These are phyloP conservation scores for Calephelis perditalis DNA, from an alignment of 2,888 invertebrate species.

Conservation along the genomic window DNA sequence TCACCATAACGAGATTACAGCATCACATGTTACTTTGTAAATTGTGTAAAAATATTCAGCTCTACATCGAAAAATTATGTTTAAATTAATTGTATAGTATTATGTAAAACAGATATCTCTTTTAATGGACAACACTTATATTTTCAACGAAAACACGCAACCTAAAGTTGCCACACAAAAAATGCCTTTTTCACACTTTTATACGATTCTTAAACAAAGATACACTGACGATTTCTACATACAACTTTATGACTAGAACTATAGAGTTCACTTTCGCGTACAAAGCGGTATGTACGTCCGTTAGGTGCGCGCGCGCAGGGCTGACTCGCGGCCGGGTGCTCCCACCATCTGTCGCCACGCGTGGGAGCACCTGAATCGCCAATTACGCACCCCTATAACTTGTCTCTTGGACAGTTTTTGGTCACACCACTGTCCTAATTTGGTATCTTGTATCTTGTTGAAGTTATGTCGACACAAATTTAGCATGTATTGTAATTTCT, in stretches of 20 bases:
- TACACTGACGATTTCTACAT: slow-evolving; percentile 18
- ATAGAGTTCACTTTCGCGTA: slow-evolving; percentile 28
- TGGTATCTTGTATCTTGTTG: slow-evolving; percentile 25
- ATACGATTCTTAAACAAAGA: slow-evolving; percentile 7
- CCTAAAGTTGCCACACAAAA: slow-evolving; percentile 7
- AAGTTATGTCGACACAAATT: not conserved
- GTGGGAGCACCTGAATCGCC: slow-evolving; percentile 66
- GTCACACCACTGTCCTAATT: slow-evolving; percentile 22
- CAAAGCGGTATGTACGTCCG: slow-evolving; percentile 48
- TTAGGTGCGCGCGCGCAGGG: slow-evolving; percentile 60
- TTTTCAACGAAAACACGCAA: not conserved
- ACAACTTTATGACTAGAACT: slow-evolving; percentile 20
- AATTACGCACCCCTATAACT: slow-evolving; percentile 56
- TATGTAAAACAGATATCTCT: not conserved
- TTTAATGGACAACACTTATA: not conserved
- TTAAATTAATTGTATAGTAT: no score
- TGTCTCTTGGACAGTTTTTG: slow-evolving; percentile 26
- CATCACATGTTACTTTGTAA: no score
- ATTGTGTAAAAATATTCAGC: no score
- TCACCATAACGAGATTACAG: no score
- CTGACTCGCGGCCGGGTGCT: slow-evolving; percentile 53
- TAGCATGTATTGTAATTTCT: slow-evolving; percentile 2
- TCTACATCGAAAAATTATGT: no score
- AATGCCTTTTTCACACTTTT: slow-evolving; percentile 4
- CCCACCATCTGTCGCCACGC: slow-evolving; percentile 45